phyloP scores from a whole-genome alignment of 2,888 invertebrate species.

The Drosophila incognita region DNA sequence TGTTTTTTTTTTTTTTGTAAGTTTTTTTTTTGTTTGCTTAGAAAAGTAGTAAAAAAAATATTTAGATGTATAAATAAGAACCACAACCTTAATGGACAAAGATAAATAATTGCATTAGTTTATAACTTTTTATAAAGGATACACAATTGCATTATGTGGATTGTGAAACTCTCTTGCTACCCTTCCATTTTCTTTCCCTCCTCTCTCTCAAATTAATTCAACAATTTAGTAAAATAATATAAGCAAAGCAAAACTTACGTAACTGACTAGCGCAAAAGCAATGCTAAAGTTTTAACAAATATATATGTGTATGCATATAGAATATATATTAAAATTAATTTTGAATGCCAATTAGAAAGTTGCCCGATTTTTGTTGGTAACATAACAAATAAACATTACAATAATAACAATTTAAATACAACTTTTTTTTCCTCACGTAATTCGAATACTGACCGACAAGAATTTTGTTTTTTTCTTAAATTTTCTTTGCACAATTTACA shows the following conservation, averaged over 20 bases:
- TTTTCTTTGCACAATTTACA: conserved; percentile 41
- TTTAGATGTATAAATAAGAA: conserved; percentile 77
- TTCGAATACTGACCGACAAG: conserved; percentile 78
- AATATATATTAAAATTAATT: conserved; percentile 27
- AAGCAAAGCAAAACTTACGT: conserved; percentile 56
- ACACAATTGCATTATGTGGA: conserved; percentile 34
- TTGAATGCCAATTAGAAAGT: conserved; percentile 55
- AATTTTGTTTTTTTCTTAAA: conserved; percentile 47
- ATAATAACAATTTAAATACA: conserved; percentile 59
- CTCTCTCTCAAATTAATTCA: neutral
- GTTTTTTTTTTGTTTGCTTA: conserved; percentile 48
- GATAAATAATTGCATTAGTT: conserved; percentile 68
- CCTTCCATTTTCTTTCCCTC: neutral
- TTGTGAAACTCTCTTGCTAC: conserved; percentile 31
- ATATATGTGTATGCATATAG: conserved; percentile 1
- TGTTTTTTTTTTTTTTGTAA: neutral
- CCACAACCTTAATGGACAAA: conserved; percentile 82
- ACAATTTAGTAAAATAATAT: conserved; percentile 49
- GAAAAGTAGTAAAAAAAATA: conserved; percentile 64
- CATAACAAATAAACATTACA: conserved; percentile 38
- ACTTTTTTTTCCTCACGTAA: conserved; percentile 63
- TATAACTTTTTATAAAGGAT: conserved; percentile 52
- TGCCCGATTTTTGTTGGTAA: conserved; percentile 34
- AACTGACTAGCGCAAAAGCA: conserved; percentile 65
- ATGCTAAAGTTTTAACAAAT: conserved; percentile 45